Evolutionary conservation across 2,113 vertebrate species (phyloP).

Genomic region (Platycercus adscitus): DNA sequence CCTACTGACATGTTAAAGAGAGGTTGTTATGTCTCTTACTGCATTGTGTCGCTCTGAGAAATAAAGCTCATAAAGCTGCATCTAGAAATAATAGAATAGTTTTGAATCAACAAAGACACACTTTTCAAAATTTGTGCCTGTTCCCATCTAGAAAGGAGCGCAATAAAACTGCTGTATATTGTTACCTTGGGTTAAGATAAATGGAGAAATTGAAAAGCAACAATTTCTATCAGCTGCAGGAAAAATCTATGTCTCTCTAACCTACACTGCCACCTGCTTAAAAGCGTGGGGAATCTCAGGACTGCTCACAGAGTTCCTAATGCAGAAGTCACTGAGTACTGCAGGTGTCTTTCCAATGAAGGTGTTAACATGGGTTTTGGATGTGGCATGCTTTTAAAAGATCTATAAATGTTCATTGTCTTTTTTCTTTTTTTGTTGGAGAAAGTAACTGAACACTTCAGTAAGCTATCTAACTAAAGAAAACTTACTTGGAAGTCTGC

Average conservation of each 20-base stretch:
- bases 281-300: slow-evolving; percentile 57
- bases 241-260: slow-evolving; percentile 52
- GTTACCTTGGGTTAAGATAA: not conserved
- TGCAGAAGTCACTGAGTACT: not conserved
- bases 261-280: slow-evolving; percentile 69
- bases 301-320: not conserved
- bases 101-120: not conserved
- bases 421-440: not conserved
- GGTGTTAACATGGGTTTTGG: not conserved
- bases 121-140: not conserved
- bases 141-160: not conserved
- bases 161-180: not conserved
- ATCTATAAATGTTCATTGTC: not conserved
- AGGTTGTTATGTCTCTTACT: not conserved
- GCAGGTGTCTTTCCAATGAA: not conserved
- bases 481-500: not conserved
- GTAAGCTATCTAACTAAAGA: not conserved
- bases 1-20: not conserved
- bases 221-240: not conserved
- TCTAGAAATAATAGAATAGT: slow-evolving; percentile 1
- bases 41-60: not conserved
- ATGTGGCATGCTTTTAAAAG: not conserved
- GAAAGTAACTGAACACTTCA: not conserved
- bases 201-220: not conserved
- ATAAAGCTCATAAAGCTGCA: not conserved